Base-by-base conservation (phyloP, 2,888 invertebrate species). In the Tricholauxania praeusta region DNA sequence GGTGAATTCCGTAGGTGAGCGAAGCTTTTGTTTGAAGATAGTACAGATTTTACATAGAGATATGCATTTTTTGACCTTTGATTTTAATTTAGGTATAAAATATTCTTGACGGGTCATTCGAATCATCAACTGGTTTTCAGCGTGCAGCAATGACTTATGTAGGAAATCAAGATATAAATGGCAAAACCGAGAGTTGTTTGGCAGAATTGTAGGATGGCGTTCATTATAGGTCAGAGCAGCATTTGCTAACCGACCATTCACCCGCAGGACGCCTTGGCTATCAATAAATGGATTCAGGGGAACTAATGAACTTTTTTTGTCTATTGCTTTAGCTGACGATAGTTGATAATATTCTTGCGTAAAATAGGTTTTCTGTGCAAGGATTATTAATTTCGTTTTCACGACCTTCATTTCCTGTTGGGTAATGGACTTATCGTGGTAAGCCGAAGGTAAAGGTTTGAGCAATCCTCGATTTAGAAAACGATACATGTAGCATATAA, bases 31-130 rank as follows among this genome's bases (percentile, higher is more conserved):
- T 12, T 75, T 75, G 48, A 73, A 71, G 0, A 64, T 51, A 2
- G 72, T 49, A 47, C 76, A 76, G 2, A 17, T 48, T 19, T 67
- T 52, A 32, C 75, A 76, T 6, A 59, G 59, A 10, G 12, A 76
- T 49, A 39, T 22, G 22, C 62, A 69, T 22, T 62, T 22, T 53
- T 73, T 62, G 2, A 77, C 51, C 3, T 66, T 28, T 0, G 57
- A 71, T 62, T 22, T 22, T 22, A 22, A 22, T 22, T 22, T 22
- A 22, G 22, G 22, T 22, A 22, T 22, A 22, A 22, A 53, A 53
- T 12, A 8, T 53, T 53, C 53, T 14, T 53, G 10, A 53, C 53
- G 53, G 6, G 17, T 7, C 14, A 12, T 12, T 53, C n/a, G n/a
- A n/a, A n/a, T n/a, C n/a, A n/a, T n/a, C n/a, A n/a, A n/a, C 53